Base-by-base conservation (phyloP, 2,888 invertebrate species). In the Poecilobothrus nobilitatus region DNA sequence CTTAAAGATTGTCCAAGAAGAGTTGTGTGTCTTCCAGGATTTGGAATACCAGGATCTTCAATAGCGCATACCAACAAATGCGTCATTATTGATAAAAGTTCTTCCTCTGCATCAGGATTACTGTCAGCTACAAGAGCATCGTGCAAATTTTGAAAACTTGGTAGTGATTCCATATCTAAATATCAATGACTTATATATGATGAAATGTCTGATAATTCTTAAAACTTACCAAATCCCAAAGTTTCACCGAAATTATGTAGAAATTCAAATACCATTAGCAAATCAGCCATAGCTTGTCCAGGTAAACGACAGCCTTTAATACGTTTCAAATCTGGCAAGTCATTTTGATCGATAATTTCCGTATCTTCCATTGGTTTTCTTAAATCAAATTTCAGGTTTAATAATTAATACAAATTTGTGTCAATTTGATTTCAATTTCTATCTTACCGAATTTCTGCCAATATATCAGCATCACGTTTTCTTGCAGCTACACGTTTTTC, bases 241-340 rank as follows among this genome's bases (percentile, higher is more conserved):
- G 95, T 94, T 81, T 94, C 94, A 67, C 94, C 95, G 78, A 98
- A 98, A 83, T 96, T 97, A 76, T 96, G 92, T 73, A 97, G 85
- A 80, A 98, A 98, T 84, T 98, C 97, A 78, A 92, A 92, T n/a
- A 95, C 91, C 91, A 97, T 97, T 27, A 98, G 84, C 64, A 92
- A 85, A 81, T 97, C 94, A 0, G 94, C 91, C 84, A 96, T 94
- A 0, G 96, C 95, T 78, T 92, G 89, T 0, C 95, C 95, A 1
- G 92, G 86, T 67, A 98, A 83, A 77, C 89, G 88, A 68, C 94
- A 84, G 1, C 92, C 92, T 0, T 91, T 88, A 74, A 97, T 88
- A 73, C 95, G 85, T 68, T 89, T 87, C 68, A 92, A 83, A 5
- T 86, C 84, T 0, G 92, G 92, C 71, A 93, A 82, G 0, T 87